Conservation (phyloP, 2,113 vertebrate genomes). For the Vulpes lagopus region DNA sequence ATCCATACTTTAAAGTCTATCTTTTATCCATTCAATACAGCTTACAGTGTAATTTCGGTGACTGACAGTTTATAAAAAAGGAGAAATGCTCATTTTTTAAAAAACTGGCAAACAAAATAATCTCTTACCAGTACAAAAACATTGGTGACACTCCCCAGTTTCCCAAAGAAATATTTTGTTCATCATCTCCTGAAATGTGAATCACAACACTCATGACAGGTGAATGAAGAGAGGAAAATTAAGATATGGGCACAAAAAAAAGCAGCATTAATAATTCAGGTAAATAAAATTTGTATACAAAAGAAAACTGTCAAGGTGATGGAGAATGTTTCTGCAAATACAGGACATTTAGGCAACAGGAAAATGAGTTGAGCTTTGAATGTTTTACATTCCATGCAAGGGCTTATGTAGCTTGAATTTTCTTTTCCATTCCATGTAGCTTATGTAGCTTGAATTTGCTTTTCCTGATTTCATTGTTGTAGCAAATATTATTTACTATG, state of each 20-base stretch:
- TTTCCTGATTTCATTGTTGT: slow-evolving; percentile 69
- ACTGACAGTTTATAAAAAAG: slow-evolving; percentile 86
- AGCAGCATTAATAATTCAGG: slow-evolving; percentile 89
- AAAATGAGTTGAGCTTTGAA: slow-evolving; percentile 79
- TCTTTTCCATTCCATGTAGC: slow-evolving; percentile 57
- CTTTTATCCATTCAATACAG: slow-evolving; percentile 83
- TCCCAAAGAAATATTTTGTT: slow-evolving; percentile 87
- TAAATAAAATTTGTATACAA: slow-evolving; percentile 87
- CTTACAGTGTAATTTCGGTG: slow-evolving; percentile 85
- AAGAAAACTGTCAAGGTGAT: slow-evolving; percentile 87
- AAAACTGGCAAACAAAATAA: slow-evolving; percentile 82
- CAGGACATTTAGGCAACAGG: slow-evolving; percentile 73
- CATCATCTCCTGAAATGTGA: slow-evolving; percentile 82
- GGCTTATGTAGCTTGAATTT: slow-evolving; percentile 75
- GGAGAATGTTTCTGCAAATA: slow-evolving; percentile 82
- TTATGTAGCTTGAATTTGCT: slow-evolving; percentile 78
- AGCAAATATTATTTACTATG: slow-evolving; percentile 73
- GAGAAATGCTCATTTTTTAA: slow-evolving; percentile 75
- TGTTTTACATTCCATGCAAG: slow-evolving; percentile 72
- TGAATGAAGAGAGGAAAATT: slow-evolving; percentile 88
- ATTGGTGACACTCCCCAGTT: slow-evolving; percentile 82
- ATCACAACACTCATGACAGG: slow-evolving; percentile 87
- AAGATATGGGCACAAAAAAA: slow-evolving; percentile 88
- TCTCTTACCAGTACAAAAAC: slow-evolving; percentile 86
- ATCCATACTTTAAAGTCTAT: slow-evolving; percentile 85